A percentile compares a stretch with the other conserved stretches of the same genome.
Evolutionary conservation across 2,797 vertebrate species (phyloP).

Genomic region (Acanthurus tractus): DNA sequence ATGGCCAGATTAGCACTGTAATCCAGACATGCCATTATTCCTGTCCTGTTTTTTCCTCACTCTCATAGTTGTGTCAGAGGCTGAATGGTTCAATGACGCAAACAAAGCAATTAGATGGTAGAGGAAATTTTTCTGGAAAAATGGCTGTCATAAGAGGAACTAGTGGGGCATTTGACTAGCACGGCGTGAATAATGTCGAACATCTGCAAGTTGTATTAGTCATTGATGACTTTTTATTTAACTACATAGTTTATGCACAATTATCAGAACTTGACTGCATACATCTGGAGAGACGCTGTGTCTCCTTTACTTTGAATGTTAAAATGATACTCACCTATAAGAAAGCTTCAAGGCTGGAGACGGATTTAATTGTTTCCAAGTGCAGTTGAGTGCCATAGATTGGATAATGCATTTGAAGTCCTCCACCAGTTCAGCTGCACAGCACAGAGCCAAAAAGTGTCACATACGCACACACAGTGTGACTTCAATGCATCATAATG

Average conservation of each 20-base stretch:
- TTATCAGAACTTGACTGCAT: not conserved
- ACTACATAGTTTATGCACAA: not conserved
- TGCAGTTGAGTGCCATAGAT: constrained; percentile 36
- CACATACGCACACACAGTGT: not conserved
- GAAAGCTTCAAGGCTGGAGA: constrained; percentile 22
- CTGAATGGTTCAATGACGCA: not conserved
- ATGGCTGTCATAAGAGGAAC: too few relatives aligned
- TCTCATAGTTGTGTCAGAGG: too few relatives aligned
- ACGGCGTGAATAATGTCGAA: too few relatives aligned
- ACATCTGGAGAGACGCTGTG: not conserved
- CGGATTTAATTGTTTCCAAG: constrained; percentile 60
- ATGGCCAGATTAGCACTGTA: not conserved
- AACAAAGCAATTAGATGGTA: not conserved
- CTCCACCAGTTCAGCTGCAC: constrained; percentile 59
- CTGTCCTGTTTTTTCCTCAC: too few relatives aligned
- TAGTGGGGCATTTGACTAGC: too few relatives aligned
- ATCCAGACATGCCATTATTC: not conserved
- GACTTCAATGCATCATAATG: not conserved
- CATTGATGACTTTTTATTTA: not conserved
- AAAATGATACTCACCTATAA: constrained; percentile 63
- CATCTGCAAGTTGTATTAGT: too few relatives aligned
- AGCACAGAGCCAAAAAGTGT: constrained; percentile 4
- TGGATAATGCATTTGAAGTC: constrained; percentile 64
- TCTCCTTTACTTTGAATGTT: not conserved
- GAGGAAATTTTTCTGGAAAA: not conserved